phyloP scores from a whole-genome alignment of 1,140 invertebrate species.

The Triops longicaudatus region DNA sequence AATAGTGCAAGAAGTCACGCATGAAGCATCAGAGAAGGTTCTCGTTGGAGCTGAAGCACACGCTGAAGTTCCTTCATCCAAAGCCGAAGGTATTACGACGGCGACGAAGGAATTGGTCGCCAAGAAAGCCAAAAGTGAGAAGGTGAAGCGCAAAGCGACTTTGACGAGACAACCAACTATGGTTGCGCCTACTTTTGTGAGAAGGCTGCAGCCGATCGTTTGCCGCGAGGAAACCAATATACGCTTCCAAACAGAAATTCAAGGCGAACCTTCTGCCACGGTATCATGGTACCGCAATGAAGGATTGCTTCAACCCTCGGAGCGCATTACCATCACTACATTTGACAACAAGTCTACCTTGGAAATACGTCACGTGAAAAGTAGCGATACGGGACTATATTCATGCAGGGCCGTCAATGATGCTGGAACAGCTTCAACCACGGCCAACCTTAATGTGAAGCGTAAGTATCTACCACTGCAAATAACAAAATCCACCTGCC shows the following conservation, averaged over 20 bases:
- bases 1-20: background rate
- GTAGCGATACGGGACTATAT: constrained; percentile 66
- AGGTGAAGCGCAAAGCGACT: constrained; percentile 17
- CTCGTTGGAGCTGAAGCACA: background rate
- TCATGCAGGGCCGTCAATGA: constrained; percentile 66
- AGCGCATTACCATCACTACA: constrained; percentile 50
- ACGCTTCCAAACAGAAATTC: constrained; percentile 55
- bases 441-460: constrained; percentile 57
- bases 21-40: background rate
- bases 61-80: background rate
- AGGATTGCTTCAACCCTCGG: constrained; percentile 50
- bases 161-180: constrained; percentile 4
- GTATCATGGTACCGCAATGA: constrained; percentile 71
- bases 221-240: constrained; percentile 51
- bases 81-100: background rate
- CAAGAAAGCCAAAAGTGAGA: constrained; percentile 16
- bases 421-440: constrained; percentile 66
- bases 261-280: constrained; percentile 56
- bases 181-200: constrained; percentile 57
- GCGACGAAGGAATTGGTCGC: constrained; percentile 20
- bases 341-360: constrained; percentile 54
- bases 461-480: background rate
- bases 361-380: constrained; percentile 52
- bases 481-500: background rate
- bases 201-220: constrained; percentile 57